A percentile compares a stretch with the other conserved stretches of the same genome.
Conservation (phyloP, 2,113 vertebrate genomes). For the Rhinogobius similis region DNA sequence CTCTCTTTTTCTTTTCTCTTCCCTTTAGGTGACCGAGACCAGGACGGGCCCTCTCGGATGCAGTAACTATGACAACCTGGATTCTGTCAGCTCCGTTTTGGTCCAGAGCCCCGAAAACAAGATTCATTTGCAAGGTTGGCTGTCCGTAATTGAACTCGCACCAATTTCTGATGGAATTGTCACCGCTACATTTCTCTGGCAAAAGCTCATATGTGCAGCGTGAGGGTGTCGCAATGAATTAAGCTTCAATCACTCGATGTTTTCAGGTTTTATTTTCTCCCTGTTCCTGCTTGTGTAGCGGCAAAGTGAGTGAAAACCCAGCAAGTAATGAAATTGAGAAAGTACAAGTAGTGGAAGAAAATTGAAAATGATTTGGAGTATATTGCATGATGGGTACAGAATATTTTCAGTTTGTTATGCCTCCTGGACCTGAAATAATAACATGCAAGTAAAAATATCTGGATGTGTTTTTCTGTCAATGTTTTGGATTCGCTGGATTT, state of each 20-base stretch:
- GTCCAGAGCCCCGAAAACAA: slow-evolving; percentile 87
- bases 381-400: slow-evolving; percentile 19
- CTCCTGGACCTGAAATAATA: not conserved
- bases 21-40: slow-evolving; percentile 83
- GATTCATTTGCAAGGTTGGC: slow-evolving; percentile 84
- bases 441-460: not conserved
- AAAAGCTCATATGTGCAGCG: slow-evolving; percentile 54
- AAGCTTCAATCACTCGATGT: slow-evolving; percentile 70
- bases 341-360: slow-evolving; percentile 43
- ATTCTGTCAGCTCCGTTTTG: slow-evolving; percentile 86
- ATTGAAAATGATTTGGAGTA: slow-evolving; percentile 42
- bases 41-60: slow-evolving; percentile 85
- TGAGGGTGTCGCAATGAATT: slow-evolving; percentile 64
- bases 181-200: slow-evolving; percentile 63
- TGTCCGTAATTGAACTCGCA: slow-evolving; percentile 74
- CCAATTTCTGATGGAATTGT: slow-evolving; percentile 76
- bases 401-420: not conserved
- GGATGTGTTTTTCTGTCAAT: not conserved
- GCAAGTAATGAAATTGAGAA: slow-evolving; percentile 49
- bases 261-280: not conserved
- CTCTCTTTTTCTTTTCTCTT: slow-evolving; percentile 25
- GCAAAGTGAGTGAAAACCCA: slow-evolving; percentile 58
- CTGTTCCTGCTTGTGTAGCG: slow-evolving; percentile 36
- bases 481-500: not conserved
- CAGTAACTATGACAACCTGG: slow-evolving; percentile 89